Conservation (phyloP, 2,888 invertebrate species). For the Phorcus lineatus region DNA sequence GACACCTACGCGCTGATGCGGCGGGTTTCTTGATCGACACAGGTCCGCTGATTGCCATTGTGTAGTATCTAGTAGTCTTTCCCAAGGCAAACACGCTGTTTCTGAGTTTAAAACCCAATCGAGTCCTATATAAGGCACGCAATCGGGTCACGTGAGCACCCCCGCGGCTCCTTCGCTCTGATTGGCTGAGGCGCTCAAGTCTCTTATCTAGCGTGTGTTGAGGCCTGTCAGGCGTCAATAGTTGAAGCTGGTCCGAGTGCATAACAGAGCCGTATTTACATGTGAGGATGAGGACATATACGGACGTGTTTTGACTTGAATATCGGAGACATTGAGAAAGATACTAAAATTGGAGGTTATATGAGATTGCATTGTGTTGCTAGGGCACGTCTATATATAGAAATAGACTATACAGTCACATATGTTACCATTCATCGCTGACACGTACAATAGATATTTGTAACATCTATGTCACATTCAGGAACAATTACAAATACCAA, state of each 20-base stretch:
- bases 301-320: conserved; percentile 3
- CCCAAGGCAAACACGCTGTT: neutral
- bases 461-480: too few relatives aligned
- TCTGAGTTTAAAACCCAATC: conserved; percentile 1
- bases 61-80: neutral
- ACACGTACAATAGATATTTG: too few relatives aligned
- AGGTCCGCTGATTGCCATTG: conserved; percentile 2
- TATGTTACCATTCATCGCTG: too few relatives aligned
- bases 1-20: neutral
- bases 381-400: too few relatives aligned
- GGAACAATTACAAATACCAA: too few relatives aligned
- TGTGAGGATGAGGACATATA: conserved; percentile 1
- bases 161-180: neutral
- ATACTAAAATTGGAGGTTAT: neutral
- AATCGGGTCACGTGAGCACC: conserved; percentile 8
- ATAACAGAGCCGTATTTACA: conserved; percentile 1
- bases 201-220: conserved; percentile 2
- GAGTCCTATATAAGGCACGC: conserved; percentile 5
- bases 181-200: conserved; percentile 4
- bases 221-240: conserved; percentile 8
- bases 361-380: too few relatives aligned
- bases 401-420: too few relatives aligned
- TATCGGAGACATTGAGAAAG: neutral
- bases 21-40: neutral
- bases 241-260: neutral